A percentile compares a stretch with the other conserved stretches of the same genome.
Evolutionary conservation across 1,140 invertebrate species (phyloP).

Genomic region (Drosophila nigrodunni): DNA sequence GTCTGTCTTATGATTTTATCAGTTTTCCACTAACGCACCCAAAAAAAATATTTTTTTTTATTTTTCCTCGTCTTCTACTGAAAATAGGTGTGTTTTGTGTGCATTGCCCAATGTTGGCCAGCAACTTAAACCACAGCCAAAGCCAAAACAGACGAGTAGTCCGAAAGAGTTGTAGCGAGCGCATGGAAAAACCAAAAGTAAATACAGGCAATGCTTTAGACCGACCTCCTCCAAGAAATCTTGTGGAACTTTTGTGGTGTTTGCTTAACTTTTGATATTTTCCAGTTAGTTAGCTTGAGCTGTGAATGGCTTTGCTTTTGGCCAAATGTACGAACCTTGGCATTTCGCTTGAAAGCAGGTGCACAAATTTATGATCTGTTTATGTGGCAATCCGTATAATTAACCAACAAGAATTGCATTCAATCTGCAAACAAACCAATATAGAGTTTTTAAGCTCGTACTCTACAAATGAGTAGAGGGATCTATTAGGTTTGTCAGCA

Average conservation of each 20-base stretch:
- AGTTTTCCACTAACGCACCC: constrained; percentile 78
- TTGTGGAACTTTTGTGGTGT: constrained; percentile 41
- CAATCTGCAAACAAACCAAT: background rate
- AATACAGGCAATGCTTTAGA: constrained; percentile 48
- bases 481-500: too few species aligned
- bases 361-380: constrained; percentile 43
- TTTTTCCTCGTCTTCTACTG: constrained; percentile 42
- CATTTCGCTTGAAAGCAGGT: constrained; percentile 53
- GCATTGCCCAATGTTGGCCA: constrained; percentile 59
- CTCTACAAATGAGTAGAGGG: too few species aligned
- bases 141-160: background rate
- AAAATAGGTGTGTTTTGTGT: constrained; percentile 61
- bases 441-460: too few species aligned
- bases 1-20: constrained; percentile 66
- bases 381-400: constrained; percentile 35
- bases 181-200: constrained; percentile 43
- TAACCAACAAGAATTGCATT: constrained; percentile 6
- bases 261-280: constrained; percentile 80
- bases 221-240: constrained; percentile 9
- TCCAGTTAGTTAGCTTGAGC: constrained; percentile 47
- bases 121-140: constrained; percentile 1
- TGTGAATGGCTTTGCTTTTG: constrained; percentile 33
- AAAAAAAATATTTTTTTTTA: constrained; percentile 41
- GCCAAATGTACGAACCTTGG: constrained; percentile 63
- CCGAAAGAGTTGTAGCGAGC: constrained; percentile 31